These are phyloP conservation scores for Lacanobia wlatinum DNA, from an alignment of 2,888 invertebrate genomes.

Conservation along the genomic window DNA sequence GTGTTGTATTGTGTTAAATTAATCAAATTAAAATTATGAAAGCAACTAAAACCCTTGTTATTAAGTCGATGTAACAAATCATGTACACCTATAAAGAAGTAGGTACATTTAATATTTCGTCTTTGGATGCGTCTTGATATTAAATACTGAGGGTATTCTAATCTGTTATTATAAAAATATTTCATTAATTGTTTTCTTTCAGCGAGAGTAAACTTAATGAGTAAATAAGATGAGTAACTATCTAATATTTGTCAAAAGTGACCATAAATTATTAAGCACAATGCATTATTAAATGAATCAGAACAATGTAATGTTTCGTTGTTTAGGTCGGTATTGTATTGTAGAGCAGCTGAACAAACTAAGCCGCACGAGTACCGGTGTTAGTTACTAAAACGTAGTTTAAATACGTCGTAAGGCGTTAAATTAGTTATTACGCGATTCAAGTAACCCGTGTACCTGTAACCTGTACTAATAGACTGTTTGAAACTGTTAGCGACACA, in stretches of 20 bases:
- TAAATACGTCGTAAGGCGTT: slow-evolving; percentile 21
- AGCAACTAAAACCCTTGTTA: slow-evolving; percentile 27
- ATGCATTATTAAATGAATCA: slow-evolving; percentile 34
- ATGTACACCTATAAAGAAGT: slow-evolving; percentile 16
- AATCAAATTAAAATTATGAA: slow-evolving; percentile 31
- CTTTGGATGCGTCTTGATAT: slow-evolving; percentile 15
- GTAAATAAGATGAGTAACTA: slow-evolving; percentile 27
- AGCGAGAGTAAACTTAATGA: slow-evolving; percentile 33
- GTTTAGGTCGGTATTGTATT: slow-evolving; percentile 39
- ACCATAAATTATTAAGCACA: slow-evolving; percentile 37
- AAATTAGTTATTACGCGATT: slow-evolving; percentile 26
- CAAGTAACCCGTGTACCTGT: slow-evolving; percentile 29
- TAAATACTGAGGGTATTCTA: slow-evolving; percentile 11
- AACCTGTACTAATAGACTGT: slow-evolving; percentile 43
- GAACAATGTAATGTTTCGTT: slow-evolving; percentile 27
- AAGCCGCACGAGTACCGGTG: slow-evolving; percentile 37
- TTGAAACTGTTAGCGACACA: slow-evolving; percentile 52
- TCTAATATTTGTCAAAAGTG: slow-evolving; percentile 29
- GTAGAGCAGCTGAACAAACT: slow-evolving; percentile 48
- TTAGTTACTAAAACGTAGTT: slow-evolving; percentile 15
- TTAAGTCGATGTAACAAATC: slow-evolving; percentile 1
- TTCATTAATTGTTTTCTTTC: slow-evolving; percentile 54
- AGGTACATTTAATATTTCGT: slow-evolving; percentile 1
- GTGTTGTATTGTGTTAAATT: slow-evolving; percentile 67
- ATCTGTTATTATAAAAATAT: slow-evolving; percentile 22